A percentile compares a stretch with the other conserved stretches of the same genome.
Conservation (phyloP, 2,888 invertebrate genomes). For the Macrosoma leucophasiata region DNA sequence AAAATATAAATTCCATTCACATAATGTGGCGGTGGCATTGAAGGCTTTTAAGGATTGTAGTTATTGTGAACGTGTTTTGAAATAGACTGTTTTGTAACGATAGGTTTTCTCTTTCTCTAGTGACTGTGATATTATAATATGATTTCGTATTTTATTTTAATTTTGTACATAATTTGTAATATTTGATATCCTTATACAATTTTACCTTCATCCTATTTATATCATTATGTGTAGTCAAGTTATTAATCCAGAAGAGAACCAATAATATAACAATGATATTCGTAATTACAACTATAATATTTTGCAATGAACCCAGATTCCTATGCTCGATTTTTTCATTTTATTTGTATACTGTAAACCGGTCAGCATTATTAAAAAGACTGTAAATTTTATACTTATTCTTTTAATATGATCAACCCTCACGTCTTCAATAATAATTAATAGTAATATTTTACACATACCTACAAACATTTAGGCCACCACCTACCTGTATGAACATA, state of each 20-base stretch:
- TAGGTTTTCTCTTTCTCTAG: constrained; percentile 62
- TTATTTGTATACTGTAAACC: constrained; percentile 45
- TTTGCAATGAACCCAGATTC: constrained; percentile 48
- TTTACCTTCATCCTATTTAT: constrained; percentile 60
- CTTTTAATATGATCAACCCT: constrained; percentile 31
- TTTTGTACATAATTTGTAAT: constrained; percentile 66
- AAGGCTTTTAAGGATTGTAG: constrained; percentile 41
- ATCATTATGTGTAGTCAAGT: constrained; percentile 46
- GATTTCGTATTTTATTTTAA: constrained; percentile 57
- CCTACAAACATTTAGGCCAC: too few relatives aligned
- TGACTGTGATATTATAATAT: constrained; percentile 71
- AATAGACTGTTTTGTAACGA: constrained; percentile 60
- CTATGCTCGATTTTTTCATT: constrained; percentile 38
- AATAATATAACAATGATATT: constrained; percentile 30
- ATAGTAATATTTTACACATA: too few relatives aligned
- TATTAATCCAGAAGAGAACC: constrained; percentile 31
- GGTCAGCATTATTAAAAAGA: constrained; percentile 48
- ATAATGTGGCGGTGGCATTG: constrained; percentile 35
- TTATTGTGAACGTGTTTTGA: constrained; percentile 52
- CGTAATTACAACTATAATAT: constrained; percentile 38
- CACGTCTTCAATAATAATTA: too few relatives aligned
- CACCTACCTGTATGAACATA: too few relatives aligned
- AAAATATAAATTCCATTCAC: too few relatives aligned
- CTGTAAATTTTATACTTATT: constrained; percentile 37
- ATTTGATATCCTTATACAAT: constrained; percentile 73